Conservation (phyloP, 2,888 invertebrate species). For the Parasteatoda lunata region DNA sequence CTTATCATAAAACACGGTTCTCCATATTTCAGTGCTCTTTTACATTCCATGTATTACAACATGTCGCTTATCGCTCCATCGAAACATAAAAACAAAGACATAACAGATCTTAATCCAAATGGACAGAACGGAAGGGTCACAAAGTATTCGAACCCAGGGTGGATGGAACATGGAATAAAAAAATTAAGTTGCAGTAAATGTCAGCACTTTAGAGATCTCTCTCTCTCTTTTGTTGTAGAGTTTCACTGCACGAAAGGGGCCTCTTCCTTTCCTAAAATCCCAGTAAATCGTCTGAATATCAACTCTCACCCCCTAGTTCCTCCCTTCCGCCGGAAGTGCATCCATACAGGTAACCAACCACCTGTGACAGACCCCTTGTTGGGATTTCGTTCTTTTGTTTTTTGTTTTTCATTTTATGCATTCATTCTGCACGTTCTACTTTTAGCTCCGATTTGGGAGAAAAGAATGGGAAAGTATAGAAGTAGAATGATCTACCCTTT, state of each 20-base stretch:
- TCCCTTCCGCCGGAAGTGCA: slow-evolving; percentile 56
- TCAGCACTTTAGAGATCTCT: not conserved
- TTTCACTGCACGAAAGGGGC: slow-evolving; percentile 8
- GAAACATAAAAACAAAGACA: too few relatives aligned
- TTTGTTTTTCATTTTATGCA: not conserved
- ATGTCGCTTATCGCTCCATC: too few relatives aligned
- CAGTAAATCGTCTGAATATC: slow-evolving; percentile 29
- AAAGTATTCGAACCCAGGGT: too few relatives aligned
- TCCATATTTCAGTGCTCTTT: too few relatives aligned
- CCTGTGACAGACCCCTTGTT: slow-evolving; percentile 43
- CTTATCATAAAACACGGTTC: too few relatives aligned
- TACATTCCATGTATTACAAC: too few relatives aligned
- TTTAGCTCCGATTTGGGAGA: not conserved
- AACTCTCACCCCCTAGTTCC: slow-evolving; percentile 7
- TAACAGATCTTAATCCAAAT: too few relatives aligned
- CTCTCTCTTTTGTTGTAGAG: slow-evolving; percentile 1
- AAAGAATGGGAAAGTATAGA: not conserved
- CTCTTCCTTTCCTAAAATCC: slow-evolving; percentile 33
- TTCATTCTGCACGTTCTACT: not conserved
- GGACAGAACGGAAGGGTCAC: too few relatives aligned
- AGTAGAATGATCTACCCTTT: too few relatives aligned
- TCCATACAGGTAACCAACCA: slow-evolving; percentile 59
- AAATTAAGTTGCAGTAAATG: not conserved
- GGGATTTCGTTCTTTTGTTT: slow-evolving; percentile 7
- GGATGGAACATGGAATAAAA: too few relatives aligned